Evolutionary conservation across 1,140 invertebrate genomes (phyloP), one percentile per base, ranked within the genome.

Genomic region (Bombus fervidus): DNA sequence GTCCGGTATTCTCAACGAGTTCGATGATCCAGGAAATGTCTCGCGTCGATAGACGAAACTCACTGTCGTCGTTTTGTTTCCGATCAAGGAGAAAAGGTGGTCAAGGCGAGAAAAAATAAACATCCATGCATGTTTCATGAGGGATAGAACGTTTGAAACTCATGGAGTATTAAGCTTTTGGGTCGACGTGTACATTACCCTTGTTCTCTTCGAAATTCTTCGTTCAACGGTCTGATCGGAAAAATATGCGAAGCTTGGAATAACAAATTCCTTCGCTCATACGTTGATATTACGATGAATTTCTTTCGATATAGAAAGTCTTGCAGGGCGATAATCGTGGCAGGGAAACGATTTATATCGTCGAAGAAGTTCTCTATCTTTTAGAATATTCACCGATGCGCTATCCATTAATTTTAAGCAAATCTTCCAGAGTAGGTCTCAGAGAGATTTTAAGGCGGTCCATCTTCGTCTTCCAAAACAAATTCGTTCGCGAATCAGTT

Each of bases 61-160:
- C 34, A 3, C 53, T 31, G 15, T 39, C 39, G 13, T 0, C 39
- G 81, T 37, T 75, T 64, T 62, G 37, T 31, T 8, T 15, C 13
- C 22, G 10, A 76, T 62, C 25, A 28, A 31, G 39, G 34, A 34
- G 43, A 37, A 47, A 41, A 6, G 37, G 0, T 6, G 8, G 31
- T 31, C 39, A 15, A 47, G n/a, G 1, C n/a, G 22, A 37, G 6
- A n/a, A 77, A 83, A 76, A 77, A 57, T 76, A 76, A 83, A 68
- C 68, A 28, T 25, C 62, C 28, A 39, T 53, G 39, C 59, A 82
- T 75, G 41, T n/a, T 31, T 76, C 72, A 66, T n/a, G 41, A 25
- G 25, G 31, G 34, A 34, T 69, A 69, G 64, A 66, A 53, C 18
- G 39, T 12, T 25, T 1, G 47, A 53, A 22, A 53, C 47, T 53